Evolutionary conservation across 1,140 invertebrate genomes (phyloP), one percentile per base, ranked within the genome.

Genomic region (Orchestia grillus): DNA sequence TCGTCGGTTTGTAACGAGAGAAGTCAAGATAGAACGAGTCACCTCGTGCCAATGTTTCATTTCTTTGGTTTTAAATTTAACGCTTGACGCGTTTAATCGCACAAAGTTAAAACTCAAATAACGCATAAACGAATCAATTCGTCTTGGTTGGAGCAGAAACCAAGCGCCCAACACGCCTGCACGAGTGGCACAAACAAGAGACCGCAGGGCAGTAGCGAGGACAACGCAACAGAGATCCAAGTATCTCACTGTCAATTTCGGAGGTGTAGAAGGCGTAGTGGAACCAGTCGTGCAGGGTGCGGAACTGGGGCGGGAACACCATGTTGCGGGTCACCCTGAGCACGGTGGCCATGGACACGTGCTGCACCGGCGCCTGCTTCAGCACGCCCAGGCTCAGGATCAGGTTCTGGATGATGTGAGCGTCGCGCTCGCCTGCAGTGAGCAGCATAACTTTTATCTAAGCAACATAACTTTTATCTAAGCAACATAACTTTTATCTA

Each of bases 251-350:
- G 98, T 99, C 99, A 95, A 99, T 98, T 97, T 99, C 99, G 97
- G 98, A 99, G 96, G 98, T 99, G 43, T 99, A 98, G 97, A 99
- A 99, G 0, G 99, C 99, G 97, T 99, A 99, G 97, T 99, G 98
- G 97, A 99, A 99, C 99, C 99, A 99, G 97, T 99, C 99, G 97
- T 99, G 98, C 23, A 99, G 97, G 42, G 98, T 98, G 97, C 99
- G 99, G 97, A 99, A 99, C 97, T 99, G 99, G 44, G 99, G 99
- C 94, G 99, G 99, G 97, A 99, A 99, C 43, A 99, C 98, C 95
- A 99, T 98, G 97, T 98, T 99, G 95, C 99, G 98, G 88, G 99
- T 99, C 96, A 99, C 98, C 97, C 98, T 98, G 97, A 99, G 99
- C 44, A 99, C 99, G 6, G 98, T 99, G 23, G 98, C 99, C 98